Base-by-base conservation (phyloP, 2,113 vertebrate genomes). In the Budorcas taxicolor region DNA sequence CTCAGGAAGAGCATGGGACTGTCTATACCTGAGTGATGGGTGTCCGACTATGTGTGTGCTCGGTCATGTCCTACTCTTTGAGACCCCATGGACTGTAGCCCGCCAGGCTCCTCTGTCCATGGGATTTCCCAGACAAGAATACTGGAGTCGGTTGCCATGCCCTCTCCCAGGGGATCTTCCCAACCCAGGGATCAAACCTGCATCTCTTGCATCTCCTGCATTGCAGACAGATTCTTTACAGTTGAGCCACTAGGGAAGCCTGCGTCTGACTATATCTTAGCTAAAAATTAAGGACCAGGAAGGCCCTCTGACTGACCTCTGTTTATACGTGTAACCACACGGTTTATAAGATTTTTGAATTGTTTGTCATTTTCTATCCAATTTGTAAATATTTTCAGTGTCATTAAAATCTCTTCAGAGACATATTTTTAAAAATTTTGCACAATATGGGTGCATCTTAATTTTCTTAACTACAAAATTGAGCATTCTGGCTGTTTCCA, bases 401-500 rank as follows among this genome's bases (percentile, higher is more conserved):
- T 14, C 67, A 45, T 85, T 96, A 80, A 58, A 82, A 58, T 92
- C 23, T 83, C 50, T 88, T 76, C 52, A 31, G 74, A 87, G 91
- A 55, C 60, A 87, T 78, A 11, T 14, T 93, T 71, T 64, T 1
- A 71, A 83, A 33, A 6, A 21, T 45, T 92, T 92, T 78, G 36
- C 0, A 29, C 36, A 62, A 25, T 58, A 50, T 47, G 7, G 9
- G 12, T 21, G 7, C 9, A 90, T 31, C 21, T 92, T 81, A 43
- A 23, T 87, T 92, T 93, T 96, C 74, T 95, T 40, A 92, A 78
- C 40, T 84, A 21, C 29, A 36, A 93, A 94, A 88, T 25, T 80
- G 15, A n/a, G 31, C 53, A 33, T 92, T 90, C 17, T 74, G 84
- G 33, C 31, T 67, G 2, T 74, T 97, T 71, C 60, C 15, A 53